Conservation (phyloP, 2,888 invertebrate genomes). For the Ormyrus nitidulus region DNA sequence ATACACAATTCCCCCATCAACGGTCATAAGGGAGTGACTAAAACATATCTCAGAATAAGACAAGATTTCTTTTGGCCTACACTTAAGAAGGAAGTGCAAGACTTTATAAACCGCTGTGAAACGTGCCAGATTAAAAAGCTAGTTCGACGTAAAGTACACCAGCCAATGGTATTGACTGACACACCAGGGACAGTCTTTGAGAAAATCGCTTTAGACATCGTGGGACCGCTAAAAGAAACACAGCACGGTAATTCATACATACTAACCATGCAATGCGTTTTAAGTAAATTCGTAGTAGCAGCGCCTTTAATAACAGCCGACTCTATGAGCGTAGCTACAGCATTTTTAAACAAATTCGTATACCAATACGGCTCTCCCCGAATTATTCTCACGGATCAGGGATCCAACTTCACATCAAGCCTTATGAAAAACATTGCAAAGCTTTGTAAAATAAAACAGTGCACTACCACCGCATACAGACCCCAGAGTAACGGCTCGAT, state of each 20-base stretch:
- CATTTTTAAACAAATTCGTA: constrained; percentile 8
- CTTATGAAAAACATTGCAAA: constrained; percentile 24
- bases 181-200: constrained; percentile 32
- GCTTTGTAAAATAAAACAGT: constrained; percentile 14
- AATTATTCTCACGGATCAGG: constrained; percentile 33
- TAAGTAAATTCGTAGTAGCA: constrained; percentile 29
- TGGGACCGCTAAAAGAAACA: constrained; percentile 4
- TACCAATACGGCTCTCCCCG: constrained; percentile 13
- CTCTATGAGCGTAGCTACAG: background rate
- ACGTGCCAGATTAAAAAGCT: constrained; percentile 25
- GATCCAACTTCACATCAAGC: constrained; percentile 9
- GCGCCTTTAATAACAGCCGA: background rate
- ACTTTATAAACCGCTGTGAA: background rate
- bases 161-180: constrained; percentile 30
- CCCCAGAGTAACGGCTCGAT: constrained; percentile 35
- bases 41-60: constrained; percentile 25
- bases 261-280: constrained; percentile 32
- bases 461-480: constrained; percentile 2
- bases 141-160: constrained; percentile 23
- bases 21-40: constrained; percentile 38
- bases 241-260: background rate
- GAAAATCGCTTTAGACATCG: constrained; percentile 22
- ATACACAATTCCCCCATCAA: background rate
- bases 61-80: constrained; percentile 35
- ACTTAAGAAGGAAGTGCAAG: background rate